These are phyloP conservation scores for Globicephala melas DNA, from an alignment of 2,113 vertebrate species.

Conservation along the genomic window DNA sequence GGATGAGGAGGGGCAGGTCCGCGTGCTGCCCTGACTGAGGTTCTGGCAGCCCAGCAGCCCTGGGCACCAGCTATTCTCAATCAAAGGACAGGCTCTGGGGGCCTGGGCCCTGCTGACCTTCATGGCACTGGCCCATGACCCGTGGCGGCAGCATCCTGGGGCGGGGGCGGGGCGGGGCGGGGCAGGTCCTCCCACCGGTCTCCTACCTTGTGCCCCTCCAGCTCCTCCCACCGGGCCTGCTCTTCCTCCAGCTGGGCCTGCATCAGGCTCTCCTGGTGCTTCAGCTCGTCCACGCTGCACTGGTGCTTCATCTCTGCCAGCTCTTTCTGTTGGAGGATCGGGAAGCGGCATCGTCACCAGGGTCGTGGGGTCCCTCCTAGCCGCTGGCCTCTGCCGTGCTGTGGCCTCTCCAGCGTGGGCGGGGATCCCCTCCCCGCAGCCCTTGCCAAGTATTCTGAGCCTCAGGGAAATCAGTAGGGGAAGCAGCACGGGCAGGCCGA, in stretches of 20 bases:
- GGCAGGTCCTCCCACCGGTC: accelerated
- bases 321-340: slow-evolving; percentile 78
- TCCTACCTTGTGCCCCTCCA: slow-evolving; percentile 86
- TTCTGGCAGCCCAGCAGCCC: not conserved
- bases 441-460: not conserved
- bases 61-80: not conserved
- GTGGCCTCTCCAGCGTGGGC: accelerated
- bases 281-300: slow-evolving; percentile 78
- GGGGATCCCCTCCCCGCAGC: not conserved
- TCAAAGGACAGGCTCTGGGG: slow-evolving; percentile 18
- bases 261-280: slow-evolving; percentile 74
- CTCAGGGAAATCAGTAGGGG: not conserved
- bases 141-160: not conserved
- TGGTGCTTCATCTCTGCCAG: slow-evolving; percentile 81
- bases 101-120: not conserved
- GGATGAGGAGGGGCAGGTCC: not conserved
- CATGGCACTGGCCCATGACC: accelerated
- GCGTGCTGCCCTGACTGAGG: not conserved
- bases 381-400: not conserved
- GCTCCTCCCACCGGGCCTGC: slow-evolving; percentile 70
- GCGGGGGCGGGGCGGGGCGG: accelerated
- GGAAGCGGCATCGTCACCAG: not conserved
- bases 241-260: slow-evolving; percentile 70
- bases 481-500: not conserved
- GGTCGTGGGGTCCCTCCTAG: accelerated